Evolutionary conservation across 2,888 invertebrate species (phyloP).

Genomic region (Bhutanitis thaidina): DNA sequence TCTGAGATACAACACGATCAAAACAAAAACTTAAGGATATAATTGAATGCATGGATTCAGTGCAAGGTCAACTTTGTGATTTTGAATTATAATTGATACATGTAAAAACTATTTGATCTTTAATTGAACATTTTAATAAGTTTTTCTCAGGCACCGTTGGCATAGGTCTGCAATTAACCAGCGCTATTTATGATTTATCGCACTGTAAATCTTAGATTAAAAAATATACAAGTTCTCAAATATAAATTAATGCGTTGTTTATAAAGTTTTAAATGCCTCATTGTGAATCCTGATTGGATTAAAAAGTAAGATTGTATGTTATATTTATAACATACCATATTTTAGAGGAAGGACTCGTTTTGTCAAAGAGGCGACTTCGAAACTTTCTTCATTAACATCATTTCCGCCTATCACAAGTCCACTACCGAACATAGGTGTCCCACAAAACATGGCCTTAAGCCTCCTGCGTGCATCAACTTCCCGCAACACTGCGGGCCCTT

Average conservation of each 20-base stretch:
- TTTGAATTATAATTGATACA: not conserved
- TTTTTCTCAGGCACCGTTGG: conserved; percentile 6
- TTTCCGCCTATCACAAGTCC: no score
- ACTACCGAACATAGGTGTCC: no score
- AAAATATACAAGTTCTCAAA: not conserved
- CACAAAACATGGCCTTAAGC: no score
- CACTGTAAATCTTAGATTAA: conserved; percentile 6
- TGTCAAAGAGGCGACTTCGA: no score
- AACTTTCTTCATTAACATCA: no score
- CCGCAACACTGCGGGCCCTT: no score
- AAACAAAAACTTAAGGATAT: conserved; percentile 23
- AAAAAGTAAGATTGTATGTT: no score
- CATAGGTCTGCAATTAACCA: conserved; percentile 4
- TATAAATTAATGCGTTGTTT: not conserved
- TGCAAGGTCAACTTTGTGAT: conserved; percentile 34
- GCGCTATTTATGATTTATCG: conserved; percentile 9
- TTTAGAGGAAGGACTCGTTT: no score
- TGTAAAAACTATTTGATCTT: not conserved
- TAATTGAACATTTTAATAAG: conserved; percentile 2
- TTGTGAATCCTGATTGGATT: no score
- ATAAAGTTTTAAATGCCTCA: no score
- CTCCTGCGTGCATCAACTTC: no score
- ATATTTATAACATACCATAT: no score
- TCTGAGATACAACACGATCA: conserved; percentile 27
- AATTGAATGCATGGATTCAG: conserved; percentile 31